These are phyloP conservation scores for Andrena minutula DNA, from an alignment of 2,888 invertebrate genomes.

Conservation along the genomic window DNA sequence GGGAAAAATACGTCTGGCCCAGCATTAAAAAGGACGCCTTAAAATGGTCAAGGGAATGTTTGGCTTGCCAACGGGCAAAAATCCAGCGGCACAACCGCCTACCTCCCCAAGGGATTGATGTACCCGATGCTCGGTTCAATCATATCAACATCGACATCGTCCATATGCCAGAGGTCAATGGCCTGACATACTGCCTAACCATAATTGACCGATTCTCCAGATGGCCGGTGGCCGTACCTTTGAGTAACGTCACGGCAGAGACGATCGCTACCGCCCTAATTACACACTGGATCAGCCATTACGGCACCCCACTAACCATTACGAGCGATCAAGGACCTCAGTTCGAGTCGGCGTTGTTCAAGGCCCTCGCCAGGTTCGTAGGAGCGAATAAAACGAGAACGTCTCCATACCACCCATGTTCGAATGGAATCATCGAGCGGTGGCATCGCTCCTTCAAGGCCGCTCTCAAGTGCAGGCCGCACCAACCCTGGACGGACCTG, in stretches of 20 bases:
- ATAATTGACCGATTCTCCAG: slow-evolving; percentile 11
- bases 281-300: no score
- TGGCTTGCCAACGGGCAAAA: slow-evolving; percentile 9
- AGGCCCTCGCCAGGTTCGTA: background rate
- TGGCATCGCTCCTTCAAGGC: slow-evolving; percentile 9
- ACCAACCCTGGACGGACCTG: background rate
- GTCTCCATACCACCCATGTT: background rate
- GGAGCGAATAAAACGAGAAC: background rate
- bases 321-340: slow-evolving; percentile 1
- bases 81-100: background rate
- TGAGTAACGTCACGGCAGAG: background rate
- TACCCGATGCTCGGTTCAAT: slow-evolving; percentile 3
- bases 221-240: background rate
- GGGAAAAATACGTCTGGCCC: slow-evolving; percentile 11
- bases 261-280: background rate
- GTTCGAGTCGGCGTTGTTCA: background rate
- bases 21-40: background rate
- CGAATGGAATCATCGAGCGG: slow-evolving; percentile 9
- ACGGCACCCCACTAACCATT: no score
- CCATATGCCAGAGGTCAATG: background rate
- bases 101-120: background rate
- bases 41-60: slow-evolving; percentile 4
- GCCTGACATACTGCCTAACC: background rate
- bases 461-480: slow-evolving; percentile 1
- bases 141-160: no score